Evolutionary conservation across 2,888 invertebrate genomes (phyloP).

Genomic region (Hoplodrina ambigua): DNA sequence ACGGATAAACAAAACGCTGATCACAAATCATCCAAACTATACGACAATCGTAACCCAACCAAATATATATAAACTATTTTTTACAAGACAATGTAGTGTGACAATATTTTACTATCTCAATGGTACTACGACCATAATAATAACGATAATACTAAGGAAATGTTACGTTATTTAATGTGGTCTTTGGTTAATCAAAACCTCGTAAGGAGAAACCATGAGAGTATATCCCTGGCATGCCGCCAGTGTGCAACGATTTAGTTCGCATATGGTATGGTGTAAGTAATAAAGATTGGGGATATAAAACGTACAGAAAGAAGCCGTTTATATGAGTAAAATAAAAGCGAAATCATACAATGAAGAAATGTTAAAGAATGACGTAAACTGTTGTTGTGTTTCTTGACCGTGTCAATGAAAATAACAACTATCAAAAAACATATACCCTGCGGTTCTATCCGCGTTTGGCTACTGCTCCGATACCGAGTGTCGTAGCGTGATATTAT

Average conservation of each 20-base stretch:
- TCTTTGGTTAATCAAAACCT: constrained; percentile 59
- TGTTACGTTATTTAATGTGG: constrained; percentile 49
- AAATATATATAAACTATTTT: constrained; percentile 39
- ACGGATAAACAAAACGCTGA: not conserved
- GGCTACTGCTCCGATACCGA: no score
- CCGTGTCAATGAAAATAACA: constrained; percentile 10
- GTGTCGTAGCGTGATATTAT: no score
- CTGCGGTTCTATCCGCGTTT: no score
- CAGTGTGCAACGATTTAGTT: constrained; percentile 52
- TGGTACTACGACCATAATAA: constrained; percentile 39
- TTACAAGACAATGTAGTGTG: constrained; percentile 35
- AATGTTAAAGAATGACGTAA: constrained; percentile 30
- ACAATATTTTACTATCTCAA: constrained; percentile 35
- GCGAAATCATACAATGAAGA: constrained; percentile 18
- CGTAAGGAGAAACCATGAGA: constrained; percentile 33
- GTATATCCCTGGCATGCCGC: constrained; percentile 51
- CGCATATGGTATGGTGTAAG: constrained; percentile 35
- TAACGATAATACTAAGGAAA: constrained; percentile 54
- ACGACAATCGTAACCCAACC: constrained; percentile 3
- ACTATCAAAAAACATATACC: not conserved
- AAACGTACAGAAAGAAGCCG: constrained; percentile 35
- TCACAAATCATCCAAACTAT: constrained; percentile 19
- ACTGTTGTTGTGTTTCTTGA: constrained; percentile 15
- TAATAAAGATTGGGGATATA: constrained; percentile 40
- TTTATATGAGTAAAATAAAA: constrained; percentile 38